Evolutionary conservation across 2,797 vertebrate species (phyloP).

Genomic region (Tolypeutes matacus): DNA sequence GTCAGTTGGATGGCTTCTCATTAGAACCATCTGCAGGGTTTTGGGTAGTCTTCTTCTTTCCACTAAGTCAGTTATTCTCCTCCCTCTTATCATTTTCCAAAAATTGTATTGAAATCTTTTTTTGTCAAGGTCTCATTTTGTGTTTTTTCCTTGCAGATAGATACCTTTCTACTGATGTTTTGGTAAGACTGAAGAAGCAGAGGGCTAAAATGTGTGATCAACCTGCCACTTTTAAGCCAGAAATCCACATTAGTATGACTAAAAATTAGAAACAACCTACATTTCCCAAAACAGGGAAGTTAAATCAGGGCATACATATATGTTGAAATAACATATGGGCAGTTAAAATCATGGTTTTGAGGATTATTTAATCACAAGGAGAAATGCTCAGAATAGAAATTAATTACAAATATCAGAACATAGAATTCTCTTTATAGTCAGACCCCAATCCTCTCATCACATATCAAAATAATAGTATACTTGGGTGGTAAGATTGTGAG

Average conservation of each 20-base stretch:
- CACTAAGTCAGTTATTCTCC: not conserved
- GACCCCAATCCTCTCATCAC: not conserved
- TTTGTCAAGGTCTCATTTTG: not conserved
- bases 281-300: conserved; percentile 11
- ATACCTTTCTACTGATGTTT: conserved; percentile 10
- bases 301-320: conserved; percentile 5
- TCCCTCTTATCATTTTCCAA: not conserved
- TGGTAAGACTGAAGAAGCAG: not conserved
- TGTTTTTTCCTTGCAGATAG: not conserved
- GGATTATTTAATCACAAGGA: conserved; percentile 57
- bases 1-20: not conserved
- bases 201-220: not conserved
- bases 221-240: conserved; percentile 1
- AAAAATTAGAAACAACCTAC: conserved; percentile 30
- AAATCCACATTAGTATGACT: conserved; percentile 49
- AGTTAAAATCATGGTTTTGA: conserved; percentile 50
- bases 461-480: conserved; percentile 51
- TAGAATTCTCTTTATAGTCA: conserved; percentile 14
- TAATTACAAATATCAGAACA: conserved; percentile 4
- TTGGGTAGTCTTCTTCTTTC: not conserved
- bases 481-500: not conserved
- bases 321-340: not conserved
- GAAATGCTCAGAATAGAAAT: conserved; percentile 45
- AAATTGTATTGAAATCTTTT: conserved; percentile 23
- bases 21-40: not conserved